Conservation (phyloP, 2,888 invertebrate species). For the Cryptops parisi region DNA sequence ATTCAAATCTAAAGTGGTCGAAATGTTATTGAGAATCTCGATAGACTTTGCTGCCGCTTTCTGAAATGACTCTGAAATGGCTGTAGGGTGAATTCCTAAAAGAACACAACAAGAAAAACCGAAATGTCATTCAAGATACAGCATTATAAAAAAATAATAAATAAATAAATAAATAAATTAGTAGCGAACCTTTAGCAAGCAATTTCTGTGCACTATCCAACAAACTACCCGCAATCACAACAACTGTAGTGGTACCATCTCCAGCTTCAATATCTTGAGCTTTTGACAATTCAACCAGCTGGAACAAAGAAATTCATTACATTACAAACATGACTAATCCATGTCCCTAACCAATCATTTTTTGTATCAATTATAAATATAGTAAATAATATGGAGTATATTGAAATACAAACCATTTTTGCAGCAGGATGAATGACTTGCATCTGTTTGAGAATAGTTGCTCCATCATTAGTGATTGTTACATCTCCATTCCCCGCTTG, state of each 20-base stretch:
- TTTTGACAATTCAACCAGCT: conserved; percentile 94
- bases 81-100: conserved; percentile 89
- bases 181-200: conserved; percentile 47
- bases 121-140: background rate
- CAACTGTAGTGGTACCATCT: conserved; percentile 98
- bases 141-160: too few relatives aligned
- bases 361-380: too few relatives aligned
- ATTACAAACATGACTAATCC: too few relatives aligned
- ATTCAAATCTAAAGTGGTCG: conserved; percentile 65
- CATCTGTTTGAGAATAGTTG: conserved; percentile 98
- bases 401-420: too few relatives aligned
- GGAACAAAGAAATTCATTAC: conserved; percentile 22
- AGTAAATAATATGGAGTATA: too few relatives aligned
- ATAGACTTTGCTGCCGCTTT: conserved; percentile 55
- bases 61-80: conserved; percentile 94
- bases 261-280: conserved; percentile 99
- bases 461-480: conserved; percentile 98
- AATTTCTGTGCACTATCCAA: conserved; percentile 89
- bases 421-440: conserved; percentile 97
- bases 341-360: too few relatives aligned
- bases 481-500: conserved; percentile 95
- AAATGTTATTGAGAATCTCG: conserved; percentile 64
- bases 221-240: conserved; percentile 90
- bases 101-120: conserved; percentile 11
- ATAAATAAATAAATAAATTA: background rate